Base-by-base conservation (phyloP, 2,113 vertebrate species). In the Tylochromis polylepis region DNA sequence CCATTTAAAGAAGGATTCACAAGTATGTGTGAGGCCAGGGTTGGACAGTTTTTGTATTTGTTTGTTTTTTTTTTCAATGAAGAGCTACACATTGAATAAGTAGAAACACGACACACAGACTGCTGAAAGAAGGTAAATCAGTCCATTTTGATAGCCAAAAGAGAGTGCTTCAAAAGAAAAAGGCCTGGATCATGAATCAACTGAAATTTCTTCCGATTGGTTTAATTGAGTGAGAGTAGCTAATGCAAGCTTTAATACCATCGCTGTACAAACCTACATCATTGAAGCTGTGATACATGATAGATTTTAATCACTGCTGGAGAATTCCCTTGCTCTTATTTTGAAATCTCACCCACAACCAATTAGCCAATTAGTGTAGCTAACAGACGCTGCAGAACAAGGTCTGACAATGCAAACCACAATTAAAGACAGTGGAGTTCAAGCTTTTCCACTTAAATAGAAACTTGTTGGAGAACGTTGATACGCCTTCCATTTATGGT, bases 201-300 rank as follows among this genome's bases (percentile, higher is more conserved):
- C 59, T 34, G 5, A 62, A n/a, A n/a, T n/a, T n/a, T n/a, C n/a
- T n/a, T n/a, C n/a, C n/a, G 18, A 36, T 7, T 0, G 0, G 31
- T 36, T 62, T 62, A 11, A 1, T 5, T 62, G 18, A 36, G 59
- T 31, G 58, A 60, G 58, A 31, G 27, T n/a, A 62, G 4, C 31
- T 0, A 0, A 11, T 5, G 11, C 59, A 62, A 9, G 9, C 9
- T 38, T 8, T 11, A 29, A 20, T 34, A 62, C 59, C 31, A 20
- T 62, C 31, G 20, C 29, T 62, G 8, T 10, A 34, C 59, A 36
- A 60, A 60, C 31, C 18, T 62, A 36, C 29, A 6, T 62, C 59
- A 36, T 62, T 62, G 34, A 62, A 62, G 31, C 59, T 62, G 1
- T 62, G 59, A 1, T 62, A 62, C 18, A 62, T 62, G 31, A 62